Conservation (phyloP, 2,797 vertebrate genomes). For the Chaetophractus vellerosus region DNA sequence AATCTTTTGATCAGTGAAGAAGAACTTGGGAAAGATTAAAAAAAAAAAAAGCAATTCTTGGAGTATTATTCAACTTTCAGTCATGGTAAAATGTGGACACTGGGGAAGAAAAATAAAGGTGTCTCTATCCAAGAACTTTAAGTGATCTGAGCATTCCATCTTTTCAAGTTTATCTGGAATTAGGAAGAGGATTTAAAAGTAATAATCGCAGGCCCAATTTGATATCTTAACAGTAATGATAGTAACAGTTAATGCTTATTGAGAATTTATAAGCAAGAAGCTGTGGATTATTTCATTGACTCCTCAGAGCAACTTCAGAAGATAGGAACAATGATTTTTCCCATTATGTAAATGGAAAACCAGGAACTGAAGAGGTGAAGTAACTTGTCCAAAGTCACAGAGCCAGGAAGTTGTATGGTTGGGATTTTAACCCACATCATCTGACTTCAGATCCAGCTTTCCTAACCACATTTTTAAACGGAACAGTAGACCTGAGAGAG, state of each 20-base stretch:
- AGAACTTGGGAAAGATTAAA: background rate
- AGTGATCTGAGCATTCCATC: background rate
- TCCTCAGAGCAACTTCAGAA: background rate
- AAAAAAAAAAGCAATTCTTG: slow-evolving; percentile 21
- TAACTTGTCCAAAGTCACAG: background rate
- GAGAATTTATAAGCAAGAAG: slow-evolving; percentile 6
- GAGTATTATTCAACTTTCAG: background rate
- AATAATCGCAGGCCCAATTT: background rate
- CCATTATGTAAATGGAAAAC: slow-evolving; percentile 28
- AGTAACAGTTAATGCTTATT: background rate
- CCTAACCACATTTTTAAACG: background rate
- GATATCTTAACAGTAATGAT: background rate
- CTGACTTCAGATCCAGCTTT: background rate
- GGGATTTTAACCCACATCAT: background rate
- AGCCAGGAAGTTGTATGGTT: background rate
- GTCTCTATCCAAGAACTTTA: background rate
- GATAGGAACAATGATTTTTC: background rate
- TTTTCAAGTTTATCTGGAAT: background rate
- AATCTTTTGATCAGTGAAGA: background rate
- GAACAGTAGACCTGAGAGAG: background rate
- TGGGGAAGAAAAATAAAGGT: background rate
- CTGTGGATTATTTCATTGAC: background rate
- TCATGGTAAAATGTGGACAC: background rate
- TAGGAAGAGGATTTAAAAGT: background rate
- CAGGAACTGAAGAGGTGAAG: slow-evolving; percentile 4